Evolutionary conservation across 2,113 vertebrate species (phyloP), one percentile per base, ranked within the genome.

Genomic region (Tragelaphus strepsiceros): DNA sequence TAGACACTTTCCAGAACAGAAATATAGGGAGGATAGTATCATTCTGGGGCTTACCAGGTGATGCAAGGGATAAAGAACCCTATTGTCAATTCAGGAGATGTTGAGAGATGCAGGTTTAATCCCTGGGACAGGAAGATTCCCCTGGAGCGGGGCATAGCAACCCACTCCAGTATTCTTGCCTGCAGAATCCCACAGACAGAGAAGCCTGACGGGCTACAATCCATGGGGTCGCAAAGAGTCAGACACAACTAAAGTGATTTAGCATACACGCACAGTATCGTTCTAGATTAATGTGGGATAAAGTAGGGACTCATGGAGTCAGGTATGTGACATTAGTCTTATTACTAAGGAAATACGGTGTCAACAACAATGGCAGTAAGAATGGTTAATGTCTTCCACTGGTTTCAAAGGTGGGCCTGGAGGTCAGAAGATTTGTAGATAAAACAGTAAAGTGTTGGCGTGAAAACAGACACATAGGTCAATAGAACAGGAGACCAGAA

Each of bases 91-190:
- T 19, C 67, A 71, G 67, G 58, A 39, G 67, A 22, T 71, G n/a
- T 71, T 71, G 35, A 35, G 64, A 35, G 64, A 39, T 0, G 2
- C 0, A 0, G n/a, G 67, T 71, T 71, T 19, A 71, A 71, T 71
- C n/a, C 67, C 67, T 22, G n/a, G n/a, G 67, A 39, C 19, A 71
- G 67, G 67, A 22, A 71, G 67, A 71, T 12, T 39, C 67, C 10
- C 67, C 10, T 39, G n/a, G 11, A 39, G n/a, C 5, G 0, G 67
- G n/a, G n/a, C 67, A 39, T 6, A 71, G 67, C 2, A 39, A 71
- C n/a, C n/a, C 19, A 39, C 10, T 71, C 5, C 19, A 39, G n/a
- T 12, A 71, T 71, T 39, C n/a, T 12, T 71, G n/a, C 67, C 19
- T 71, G 19, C 67, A 71, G 67, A 71, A 71, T 22, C 5, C 67